These are phyloP conservation scores for Stenodema calcarata DNA, from an alignment of 2,888 invertebrate species.

Conservation along the genomic window DNA sequence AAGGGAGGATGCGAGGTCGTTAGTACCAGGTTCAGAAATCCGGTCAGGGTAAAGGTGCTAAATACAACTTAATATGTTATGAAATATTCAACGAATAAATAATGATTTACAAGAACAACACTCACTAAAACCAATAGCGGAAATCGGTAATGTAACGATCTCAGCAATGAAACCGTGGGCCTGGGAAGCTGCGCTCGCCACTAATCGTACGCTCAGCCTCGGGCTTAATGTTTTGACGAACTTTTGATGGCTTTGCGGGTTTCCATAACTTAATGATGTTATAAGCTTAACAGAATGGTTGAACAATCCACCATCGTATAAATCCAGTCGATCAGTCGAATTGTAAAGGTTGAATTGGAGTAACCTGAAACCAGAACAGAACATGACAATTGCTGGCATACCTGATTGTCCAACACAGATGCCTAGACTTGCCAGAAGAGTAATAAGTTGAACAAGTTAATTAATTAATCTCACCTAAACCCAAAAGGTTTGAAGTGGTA, in stretches of 20 bases:
- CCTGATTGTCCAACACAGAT: too few relatives aligned
- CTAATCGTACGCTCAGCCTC: constrained; percentile 86
- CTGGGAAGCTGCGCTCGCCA: constrained; percentile 94
- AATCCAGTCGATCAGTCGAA: constrained; percentile 83
- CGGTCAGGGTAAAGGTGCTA: too few relatives aligned
- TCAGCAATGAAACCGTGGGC: constrained; percentile 96
- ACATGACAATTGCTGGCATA: too few relatives aligned
- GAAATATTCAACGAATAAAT: not conserved
- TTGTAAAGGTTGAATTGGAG: constrained; percentile 92
- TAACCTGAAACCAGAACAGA: constrained; percentile 65
- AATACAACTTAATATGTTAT: not conserved
- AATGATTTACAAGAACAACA: constrained; percentile 59
- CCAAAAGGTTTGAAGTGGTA: constrained; percentile 87
- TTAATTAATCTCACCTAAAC: constrained; percentile 65
- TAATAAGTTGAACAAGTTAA: too few relatives aligned
- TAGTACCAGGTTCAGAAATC: too few relatives aligned
- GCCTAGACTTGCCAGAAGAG: too few relatives aligned
- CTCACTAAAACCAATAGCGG: constrained; percentile 88
- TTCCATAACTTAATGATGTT: constrained; percentile 60
- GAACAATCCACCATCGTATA: constrained; percentile 93
- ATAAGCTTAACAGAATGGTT: constrained; percentile 77
- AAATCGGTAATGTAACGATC: constrained; percentile 91
- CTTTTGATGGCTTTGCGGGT: constrained; percentile 59
- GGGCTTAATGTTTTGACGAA: constrained; percentile 78
- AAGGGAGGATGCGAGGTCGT: too few relatives aligned